phyloP scores from a whole-genome alignment of 35 echinoderm and acorn worm species.

The Chiridota heheva region DNA sequence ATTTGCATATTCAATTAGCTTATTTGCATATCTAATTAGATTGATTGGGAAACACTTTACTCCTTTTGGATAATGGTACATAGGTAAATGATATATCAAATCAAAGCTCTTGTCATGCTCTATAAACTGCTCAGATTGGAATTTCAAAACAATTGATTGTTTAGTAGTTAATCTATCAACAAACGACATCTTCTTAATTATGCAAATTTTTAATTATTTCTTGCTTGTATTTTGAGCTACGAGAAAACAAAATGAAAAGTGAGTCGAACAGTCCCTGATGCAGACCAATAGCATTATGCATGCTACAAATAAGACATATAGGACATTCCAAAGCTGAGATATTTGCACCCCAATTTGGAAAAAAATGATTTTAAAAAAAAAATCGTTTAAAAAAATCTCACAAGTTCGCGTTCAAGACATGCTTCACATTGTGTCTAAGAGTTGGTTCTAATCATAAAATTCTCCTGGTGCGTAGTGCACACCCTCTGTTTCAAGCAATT shows the following conservation, averaged over 20 bases:
- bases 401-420: background rate
- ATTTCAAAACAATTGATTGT: background rate
- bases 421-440: background rate
- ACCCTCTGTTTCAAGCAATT: background rate
- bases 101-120: conserved; percentile 8
- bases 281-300: background rate
- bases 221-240: background rate
- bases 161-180: background rate
- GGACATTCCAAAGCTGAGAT: no score
- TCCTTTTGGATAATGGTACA: background rate
- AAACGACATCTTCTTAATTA: background rate
- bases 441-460: background rate
- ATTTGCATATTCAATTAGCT: no score
- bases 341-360: no score
- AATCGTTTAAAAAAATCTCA: no score
- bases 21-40: conserved; percentile 2
- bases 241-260: no score
- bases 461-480: background rate
- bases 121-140: background rate
- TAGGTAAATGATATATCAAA: background rate
- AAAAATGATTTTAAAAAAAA: no score
- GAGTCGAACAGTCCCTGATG: background rate
- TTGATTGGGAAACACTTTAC: background rate
- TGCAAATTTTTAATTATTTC: background rate
- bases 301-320: background rate